Conservation (phyloP, 2,113 vertebrate genomes). For the Brevimyrus niger region DNA sequence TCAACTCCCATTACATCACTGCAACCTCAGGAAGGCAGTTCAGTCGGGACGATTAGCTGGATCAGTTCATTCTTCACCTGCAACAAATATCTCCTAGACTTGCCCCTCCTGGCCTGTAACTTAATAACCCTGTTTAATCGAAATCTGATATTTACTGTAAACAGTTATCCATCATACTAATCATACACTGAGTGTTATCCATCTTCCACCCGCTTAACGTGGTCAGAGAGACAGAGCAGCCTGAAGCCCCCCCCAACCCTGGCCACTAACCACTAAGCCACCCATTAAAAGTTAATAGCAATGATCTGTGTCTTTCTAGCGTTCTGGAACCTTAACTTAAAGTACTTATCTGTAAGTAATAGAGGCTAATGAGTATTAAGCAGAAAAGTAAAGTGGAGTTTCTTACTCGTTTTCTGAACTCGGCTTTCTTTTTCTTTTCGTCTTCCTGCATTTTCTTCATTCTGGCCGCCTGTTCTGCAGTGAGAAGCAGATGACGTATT, state of each 20-base stretch:
- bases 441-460: slow-evolving; percentile 81
- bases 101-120: neutral
- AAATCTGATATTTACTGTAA: neutral
- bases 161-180: neutral
- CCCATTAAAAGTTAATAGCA: neutral
- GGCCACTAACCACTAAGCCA: too few relatives aligned
- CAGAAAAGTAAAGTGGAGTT: neutral
- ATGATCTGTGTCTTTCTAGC: neutral
- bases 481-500: neutral
- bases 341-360: neutral
- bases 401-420: slow-evolving; percentile 77
- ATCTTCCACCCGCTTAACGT: neutral
- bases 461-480: slow-evolving; percentile 74
- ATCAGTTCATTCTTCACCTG: neutral
- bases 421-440: slow-evolving; percentile 77
- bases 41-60: neutral
- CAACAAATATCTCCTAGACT: neutral
- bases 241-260: too few relatives aligned
- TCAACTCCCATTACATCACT: neutral
- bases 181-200: neutral
- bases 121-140: neutral
- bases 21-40: neutral
- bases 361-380: neutral
- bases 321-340: neutral
- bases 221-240: neutral